Evolutionary conservation across 2,888 invertebrate species (phyloP), one percentile per base, ranked within the genome.

Genomic region (Nomada flava): DNA sequence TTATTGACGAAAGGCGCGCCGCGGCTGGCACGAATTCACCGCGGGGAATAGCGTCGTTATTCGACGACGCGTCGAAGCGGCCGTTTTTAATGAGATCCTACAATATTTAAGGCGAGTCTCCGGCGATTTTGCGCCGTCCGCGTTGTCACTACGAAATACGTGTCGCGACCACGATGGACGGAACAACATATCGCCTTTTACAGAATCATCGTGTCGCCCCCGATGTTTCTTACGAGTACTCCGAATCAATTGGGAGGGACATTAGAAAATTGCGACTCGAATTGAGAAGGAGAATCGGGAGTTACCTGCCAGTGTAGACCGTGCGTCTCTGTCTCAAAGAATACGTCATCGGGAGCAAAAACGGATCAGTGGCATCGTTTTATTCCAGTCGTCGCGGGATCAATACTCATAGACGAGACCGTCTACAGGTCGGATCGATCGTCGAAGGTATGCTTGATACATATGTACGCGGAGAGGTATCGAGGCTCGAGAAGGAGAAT

Each of bases 51-150:
- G 83, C 83, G 80, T 76, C 83, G 83, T 84, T 84, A 83, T 82
- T 82, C 85, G 71, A 64, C 76, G 85, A 59, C 85, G 85, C 85
- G 85, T 82, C 85, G 85, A 85, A 77, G 82, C 85, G 79, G 63
- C 86, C 85, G 85, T 82, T 85, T 85, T 89, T 91, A 90, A 91
- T 91, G 91, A 91, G 90, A 89, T 90, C 86, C 88, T 90, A 89
- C 89, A 90, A 89, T 91, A 90, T 91, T 90, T 88, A 91, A 90
- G 60, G 59, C 76, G 65, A 78, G 73, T 85, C 79, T 79, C 76
- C 55, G 52, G 79, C 82, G 79, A 85, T 85, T 85, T 79, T 79
- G 55, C 73, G 74, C 70, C 65, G 67, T 75, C 59, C 82, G 44
- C 76, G 72, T 55, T 70, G 82, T 50, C 82, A 57, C 57, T 44